Evolutionary conservation across 2,113 vertebrate genomes (phyloP).

Genomic region (Chloropsis cyanopogon): DNA sequence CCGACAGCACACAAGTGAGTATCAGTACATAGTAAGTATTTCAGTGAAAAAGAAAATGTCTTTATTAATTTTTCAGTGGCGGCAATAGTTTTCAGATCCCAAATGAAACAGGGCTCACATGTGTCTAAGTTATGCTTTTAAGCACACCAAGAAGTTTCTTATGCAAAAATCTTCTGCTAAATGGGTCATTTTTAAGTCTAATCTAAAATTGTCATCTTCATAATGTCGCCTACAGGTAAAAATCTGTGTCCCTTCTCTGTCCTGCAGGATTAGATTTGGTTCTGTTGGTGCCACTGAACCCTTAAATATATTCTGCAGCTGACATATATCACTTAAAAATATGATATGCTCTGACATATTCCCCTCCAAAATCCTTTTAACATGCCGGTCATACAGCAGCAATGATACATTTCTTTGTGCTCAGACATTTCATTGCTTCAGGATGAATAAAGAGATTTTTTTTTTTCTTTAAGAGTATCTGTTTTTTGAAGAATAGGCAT

Average conservation of each 20-base stretch:
- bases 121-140: background rate
- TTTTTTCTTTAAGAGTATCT: background rate
- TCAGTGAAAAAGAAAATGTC: background rate
- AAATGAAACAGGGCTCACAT: background rate
- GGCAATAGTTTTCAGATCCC: background rate
- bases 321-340: slow-evolving; percentile 33
- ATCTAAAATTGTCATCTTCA: background rate
- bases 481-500: background rate
- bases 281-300: slow-evolving; percentile 14
- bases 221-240: slow-evolving; percentile 12
- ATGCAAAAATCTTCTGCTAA: background rate
- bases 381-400: background rate
- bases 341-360: slow-evolving; percentile 22
- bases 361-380: slow-evolving; percentile 1
- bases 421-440: background rate
- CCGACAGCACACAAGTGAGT: background rate
- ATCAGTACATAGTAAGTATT: background rate
- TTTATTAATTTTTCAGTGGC: background rate
- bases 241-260: slow-evolving; percentile 15
- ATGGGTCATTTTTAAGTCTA: background rate
- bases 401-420: background rate
- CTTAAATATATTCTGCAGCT: slow-evolving; percentile 33
- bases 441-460: background rate
- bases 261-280: slow-evolving; percentile 1
- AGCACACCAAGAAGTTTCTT: background rate